phyloP scores from a whole-genome alignment of 1,140 invertebrate species.

The Dufourea novaeangliae region DNA sequence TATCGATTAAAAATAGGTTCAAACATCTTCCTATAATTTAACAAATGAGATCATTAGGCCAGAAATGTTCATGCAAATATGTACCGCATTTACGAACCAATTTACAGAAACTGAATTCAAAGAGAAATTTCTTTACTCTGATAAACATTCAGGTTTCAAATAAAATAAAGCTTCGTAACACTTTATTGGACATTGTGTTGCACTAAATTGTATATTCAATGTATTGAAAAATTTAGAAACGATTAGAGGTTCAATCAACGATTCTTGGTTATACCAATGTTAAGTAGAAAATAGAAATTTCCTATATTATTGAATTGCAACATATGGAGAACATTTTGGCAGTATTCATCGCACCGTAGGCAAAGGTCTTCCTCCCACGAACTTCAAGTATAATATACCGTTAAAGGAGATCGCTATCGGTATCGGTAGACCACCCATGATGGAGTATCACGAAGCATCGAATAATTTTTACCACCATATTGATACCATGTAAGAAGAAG shows the following conservation, averaged over 20 bases:
- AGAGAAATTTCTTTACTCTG: too few species aligned
- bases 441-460: constrained; percentile 49
- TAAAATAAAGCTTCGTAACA: too few species aligned
- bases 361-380: constrained; percentile 28
- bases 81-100: too few species aligned
- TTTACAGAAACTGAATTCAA: too few species aligned
- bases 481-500: constrained; percentile 19
- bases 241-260: neutral
- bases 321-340: neutral
- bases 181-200: too few species aligned
- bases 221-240: neutral
- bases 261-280: neutral
- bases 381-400: constrained; percentile 46
- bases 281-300: too few species aligned
- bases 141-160: too few species aligned
- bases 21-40: too few species aligned
- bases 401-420: constrained; percentile 56
- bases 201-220: too few species aligned
- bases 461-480: constrained; percentile 25
- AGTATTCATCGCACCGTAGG: constrained; percentile 25
- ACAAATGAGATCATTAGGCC: too few species aligned
- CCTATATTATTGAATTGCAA: neutral
- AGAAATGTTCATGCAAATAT: too few species aligned
- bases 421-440: constrained; percentile 55
- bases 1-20: too few species aligned